Evolutionary conservation across 2,888 invertebrate species (phyloP), one percentile per base, ranked within the genome.

Genomic region (Rotaria sp.): DNA sequence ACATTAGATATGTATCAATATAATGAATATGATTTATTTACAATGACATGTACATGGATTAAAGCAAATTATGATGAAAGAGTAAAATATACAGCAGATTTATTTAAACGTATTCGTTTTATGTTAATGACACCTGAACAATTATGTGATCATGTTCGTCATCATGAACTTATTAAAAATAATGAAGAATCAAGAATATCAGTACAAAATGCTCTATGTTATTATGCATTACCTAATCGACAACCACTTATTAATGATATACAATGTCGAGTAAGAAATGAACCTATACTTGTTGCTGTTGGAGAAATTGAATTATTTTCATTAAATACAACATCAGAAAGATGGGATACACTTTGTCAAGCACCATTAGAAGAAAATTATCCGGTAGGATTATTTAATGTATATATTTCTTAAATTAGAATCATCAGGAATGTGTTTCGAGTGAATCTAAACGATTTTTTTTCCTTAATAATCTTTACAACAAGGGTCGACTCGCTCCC

Each of bases 321-420:
- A 35, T 50, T 84, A 21, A 84, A 84, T 52, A 52, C 30, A 2
- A 1, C 1, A 15, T 13, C 21, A 30, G 50, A 84, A 52, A 84
- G 30, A 84, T 84, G 84, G 84, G 84, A 84, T 11, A 50, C 35
- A 21, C 13, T 84, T 50, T 84, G 50, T 50, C 48, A 52, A 35
- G 84, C 84, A 35, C 84, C 84, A 50, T n/a, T 84, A n/a, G 84
- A 84, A 84, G 84, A 84, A 48, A 84, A 84, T 84, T 84, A 84
- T 52, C 84, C 80, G 15, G 67, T 67, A 67, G 15, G 67, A 18
- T 30, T 1, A 52, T 45, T 45, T 45, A 5, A 45, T 50, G 13
- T 50, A 18, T 18, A 13, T 18, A 3, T 50, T 50, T 18, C 3
- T 50, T 18, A 50, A 18, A 13, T 18, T 18, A 18, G 4, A 50